phyloP scores from a whole-genome alignment of 2,888 invertebrate genomes.

The Serrognathus titanus region DNA sequence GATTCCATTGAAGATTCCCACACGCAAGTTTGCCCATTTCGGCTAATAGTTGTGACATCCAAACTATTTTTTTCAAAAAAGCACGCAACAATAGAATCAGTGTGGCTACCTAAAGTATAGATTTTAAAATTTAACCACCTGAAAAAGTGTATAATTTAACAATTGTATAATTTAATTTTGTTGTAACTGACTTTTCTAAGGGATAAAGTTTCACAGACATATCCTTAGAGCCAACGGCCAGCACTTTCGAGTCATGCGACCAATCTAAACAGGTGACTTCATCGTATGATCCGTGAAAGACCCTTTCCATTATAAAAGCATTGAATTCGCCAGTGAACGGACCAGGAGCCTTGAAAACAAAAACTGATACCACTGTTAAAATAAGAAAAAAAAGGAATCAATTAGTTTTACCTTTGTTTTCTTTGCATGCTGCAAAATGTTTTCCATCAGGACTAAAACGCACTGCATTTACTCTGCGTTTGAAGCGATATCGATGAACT shows the following conservation, averaged over 20 bases:
- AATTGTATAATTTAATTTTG: neutral
- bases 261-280: slow-evolving; percentile 86
- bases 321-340: slow-evolving; percentile 77
- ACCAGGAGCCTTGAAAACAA: slow-evolving; percentile 84
- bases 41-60: slow-evolving; percentile 78
- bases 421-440: slow-evolving; percentile 87
- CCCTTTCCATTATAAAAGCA: slow-evolving; percentile 80
- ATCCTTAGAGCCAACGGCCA: slow-evolving; percentile 90
- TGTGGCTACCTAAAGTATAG: slow-evolving; percentile 78
- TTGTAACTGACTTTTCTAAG: slow-evolving; percentile 57
- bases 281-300: slow-evolving; percentile 79
- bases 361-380: slow-evolving; percentile 55
- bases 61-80: slow-evolving; percentile 86
- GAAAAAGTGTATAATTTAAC: neutral
- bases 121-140: slow-evolving; percentile 68
- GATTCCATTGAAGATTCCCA: slow-evolving; percentile 83
- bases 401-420: slow-evolving; percentile 63
- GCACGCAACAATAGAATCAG: slow-evolving; percentile 77
- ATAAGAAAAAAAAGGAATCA: neutral
- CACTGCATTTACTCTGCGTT: slow-evolving; percentile 68
- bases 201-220: slow-evolving; percentile 82
- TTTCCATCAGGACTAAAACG: slow-evolving; percentile 93
- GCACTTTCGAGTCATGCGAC: slow-evolving; percentile 85
- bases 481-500: slow-evolving; percentile 82
- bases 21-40: slow-evolving; percentile 78